A percentile compares a stretch with the other conserved stretches of the same genome.
phyloP scores from a whole-genome alignment of 2,888 invertebrate genomes.

The Agelastica alni region DNA sequence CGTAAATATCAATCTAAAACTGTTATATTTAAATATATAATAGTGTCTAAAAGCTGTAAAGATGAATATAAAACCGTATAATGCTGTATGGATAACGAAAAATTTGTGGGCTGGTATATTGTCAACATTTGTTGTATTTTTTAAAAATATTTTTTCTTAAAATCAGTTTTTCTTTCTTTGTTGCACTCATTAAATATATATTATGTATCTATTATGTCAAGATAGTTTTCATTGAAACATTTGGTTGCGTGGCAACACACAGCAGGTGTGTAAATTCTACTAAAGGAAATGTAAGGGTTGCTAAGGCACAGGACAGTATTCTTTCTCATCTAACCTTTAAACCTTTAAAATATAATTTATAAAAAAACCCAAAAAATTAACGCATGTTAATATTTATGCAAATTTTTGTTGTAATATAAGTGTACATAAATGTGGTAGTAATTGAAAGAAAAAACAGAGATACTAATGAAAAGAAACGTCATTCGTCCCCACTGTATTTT shows the following conservation, averaged over 20 bases:
- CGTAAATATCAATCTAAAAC: neutral
- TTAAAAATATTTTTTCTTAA: constrained; percentile 2
- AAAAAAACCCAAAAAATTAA: no score
- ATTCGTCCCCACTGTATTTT: no score
- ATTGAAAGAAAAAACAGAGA: no score
- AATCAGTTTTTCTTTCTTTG: constrained; percentile 4
- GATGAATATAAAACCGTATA: neutral
- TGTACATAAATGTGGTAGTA: no score
- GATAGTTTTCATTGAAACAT: constrained; percentile 1
- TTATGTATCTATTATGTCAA: constrained; percentile 2
- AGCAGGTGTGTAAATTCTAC: constrained; percentile 15
- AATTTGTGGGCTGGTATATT: neutral
- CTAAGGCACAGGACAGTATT: constrained; percentile 17
- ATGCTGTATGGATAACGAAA: neutral
- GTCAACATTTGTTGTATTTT: constrained; percentile 5
- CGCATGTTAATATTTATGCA: no score
- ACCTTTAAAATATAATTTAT: no score
- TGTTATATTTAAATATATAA: neutral
- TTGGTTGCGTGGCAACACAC: constrained; percentile 22
- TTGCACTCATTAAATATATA: neutral
- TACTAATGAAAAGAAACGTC: no score
- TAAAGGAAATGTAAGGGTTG: constrained; percentile 29
- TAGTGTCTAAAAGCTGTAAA: neutral
- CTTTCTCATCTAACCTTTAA: no score
- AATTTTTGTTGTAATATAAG: no score